Evolutionary conservation across 2,113 vertebrate species (phyloP).

Genomic region (Tyto alba): DNA sequence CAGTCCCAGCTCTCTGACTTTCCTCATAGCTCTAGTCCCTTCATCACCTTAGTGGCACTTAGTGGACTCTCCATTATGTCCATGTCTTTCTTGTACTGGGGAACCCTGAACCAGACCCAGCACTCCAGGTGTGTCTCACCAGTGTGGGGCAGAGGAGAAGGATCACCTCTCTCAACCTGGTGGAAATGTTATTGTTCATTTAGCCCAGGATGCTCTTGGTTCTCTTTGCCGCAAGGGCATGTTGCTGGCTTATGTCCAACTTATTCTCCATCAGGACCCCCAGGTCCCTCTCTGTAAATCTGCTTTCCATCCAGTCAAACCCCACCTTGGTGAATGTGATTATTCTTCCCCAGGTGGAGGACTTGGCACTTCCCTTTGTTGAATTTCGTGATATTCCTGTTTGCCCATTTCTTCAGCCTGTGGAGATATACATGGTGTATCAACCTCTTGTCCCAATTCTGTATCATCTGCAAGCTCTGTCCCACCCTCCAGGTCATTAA

Average conservation of each 20-base stretch:
- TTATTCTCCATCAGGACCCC: not conserved
- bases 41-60: not conserved
- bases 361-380: not conserved
- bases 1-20: not conserved
- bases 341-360: not conserved
- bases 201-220: not conserved
- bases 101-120: not conserved
- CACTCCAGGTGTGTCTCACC: not conserved
- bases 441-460: not conserved
- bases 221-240: not conserved
- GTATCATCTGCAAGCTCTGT: not conserved
- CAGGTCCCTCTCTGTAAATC: not conserved
- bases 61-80: not conserved
- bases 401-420: not conserved
- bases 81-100: not conserved
- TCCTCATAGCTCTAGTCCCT: not conserved
- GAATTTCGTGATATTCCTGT: rapidly evolving
- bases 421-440: not conserved
- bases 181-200: not conserved
- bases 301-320: not conserved
- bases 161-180: not conserved
- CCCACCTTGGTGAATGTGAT: not conserved
- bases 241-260: not conserved
- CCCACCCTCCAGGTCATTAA: not conserved
- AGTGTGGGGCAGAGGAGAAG: not conserved